phyloP scores from a whole-genome alignment of 2,797 vertebrate genomes.

The Pantherophis vulpinus region DNA sequence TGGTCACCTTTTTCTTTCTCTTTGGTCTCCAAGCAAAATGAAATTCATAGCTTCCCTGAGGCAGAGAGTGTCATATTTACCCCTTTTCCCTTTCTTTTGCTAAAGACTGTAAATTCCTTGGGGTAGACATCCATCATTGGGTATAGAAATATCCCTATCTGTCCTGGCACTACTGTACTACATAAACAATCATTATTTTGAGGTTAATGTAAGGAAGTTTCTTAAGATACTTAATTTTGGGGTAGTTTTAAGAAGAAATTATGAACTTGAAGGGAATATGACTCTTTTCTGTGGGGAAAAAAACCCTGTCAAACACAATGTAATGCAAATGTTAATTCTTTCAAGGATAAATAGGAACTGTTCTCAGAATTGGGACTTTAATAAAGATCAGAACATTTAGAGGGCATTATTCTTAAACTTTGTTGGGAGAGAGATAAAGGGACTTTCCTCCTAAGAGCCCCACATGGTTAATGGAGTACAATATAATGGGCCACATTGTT shows the following conservation, averaged over 20 bases:
- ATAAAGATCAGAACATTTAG: neutral
- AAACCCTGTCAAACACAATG: neutral
- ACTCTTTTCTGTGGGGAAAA: neutral
- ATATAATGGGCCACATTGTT: neutral
- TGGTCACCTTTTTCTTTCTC: neutral
- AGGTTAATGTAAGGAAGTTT: neutral
- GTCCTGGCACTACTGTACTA: neutral
- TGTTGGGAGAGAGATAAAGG: neutral
- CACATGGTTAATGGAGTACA: neutral
- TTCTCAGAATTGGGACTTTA: neutral
- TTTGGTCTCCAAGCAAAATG: neutral
- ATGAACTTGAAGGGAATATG: neutral
- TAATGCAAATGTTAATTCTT: conserved; percentile 58
- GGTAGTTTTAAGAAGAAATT: neutral
- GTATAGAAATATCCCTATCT: neutral
- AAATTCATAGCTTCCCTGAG: neutral
- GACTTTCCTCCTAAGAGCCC: neutral
- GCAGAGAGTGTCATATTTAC: neutral
- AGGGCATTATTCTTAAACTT: neutral
- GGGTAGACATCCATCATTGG: neutral
- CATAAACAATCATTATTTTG: neutral
- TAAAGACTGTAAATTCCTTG: neutral
- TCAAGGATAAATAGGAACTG: neutral
- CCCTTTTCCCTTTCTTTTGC: neutral
- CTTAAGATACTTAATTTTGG: neutral